Conservation (phyloP, 2,888 invertebrate genomes). For the Fragum whitleyi region DNA sequence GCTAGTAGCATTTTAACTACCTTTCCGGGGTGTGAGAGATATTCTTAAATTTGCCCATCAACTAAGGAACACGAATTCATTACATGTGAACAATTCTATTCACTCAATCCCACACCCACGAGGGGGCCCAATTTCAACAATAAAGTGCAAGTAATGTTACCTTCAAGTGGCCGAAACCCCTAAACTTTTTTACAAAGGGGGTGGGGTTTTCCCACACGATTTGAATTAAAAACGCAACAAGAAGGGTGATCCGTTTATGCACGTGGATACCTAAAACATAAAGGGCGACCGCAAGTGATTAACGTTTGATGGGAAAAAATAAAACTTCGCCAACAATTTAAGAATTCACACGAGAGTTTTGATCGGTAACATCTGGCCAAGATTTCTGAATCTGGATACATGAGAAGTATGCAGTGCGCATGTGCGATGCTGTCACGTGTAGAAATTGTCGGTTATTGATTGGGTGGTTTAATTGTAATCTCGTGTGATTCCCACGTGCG, state of each 20-base stretch:
- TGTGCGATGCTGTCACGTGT: constrained; percentile 44
- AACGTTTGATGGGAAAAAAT: constrained; percentile 41
- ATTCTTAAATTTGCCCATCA: not conserved
- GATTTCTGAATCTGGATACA: not conserved
- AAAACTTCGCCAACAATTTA: constrained; percentile 42
- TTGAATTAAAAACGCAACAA: constrained; percentile 45
- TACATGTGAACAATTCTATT: constrained; percentile 20
- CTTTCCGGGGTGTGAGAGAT: not conserved
- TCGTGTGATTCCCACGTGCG: constrained; percentile 50
- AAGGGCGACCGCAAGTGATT: constrained; percentile 35
- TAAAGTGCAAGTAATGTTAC: constrained; percentile 27
- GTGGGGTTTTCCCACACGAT: constrained; percentile 53
- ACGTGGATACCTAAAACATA: constrained; percentile 35
- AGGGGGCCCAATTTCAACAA: constrained; percentile 12
- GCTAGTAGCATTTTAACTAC: not conserved
- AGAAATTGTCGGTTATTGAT: constrained; percentile 26
- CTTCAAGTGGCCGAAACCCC: constrained; percentile 21
- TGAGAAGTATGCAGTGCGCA: constrained; percentile 36
- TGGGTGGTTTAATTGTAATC: constrained; percentile 39
- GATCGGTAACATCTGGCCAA: constrained; percentile 51
- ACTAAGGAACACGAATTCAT: not conserved
- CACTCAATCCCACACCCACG: not conserved
- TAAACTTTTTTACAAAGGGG: constrained; percentile 11
- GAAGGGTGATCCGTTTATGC: constrained; percentile 5
- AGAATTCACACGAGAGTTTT: constrained; percentile 46